Base-by-base conservation (phyloP, 2,113 vertebrate species). In the Sorex araneus region DNA sequence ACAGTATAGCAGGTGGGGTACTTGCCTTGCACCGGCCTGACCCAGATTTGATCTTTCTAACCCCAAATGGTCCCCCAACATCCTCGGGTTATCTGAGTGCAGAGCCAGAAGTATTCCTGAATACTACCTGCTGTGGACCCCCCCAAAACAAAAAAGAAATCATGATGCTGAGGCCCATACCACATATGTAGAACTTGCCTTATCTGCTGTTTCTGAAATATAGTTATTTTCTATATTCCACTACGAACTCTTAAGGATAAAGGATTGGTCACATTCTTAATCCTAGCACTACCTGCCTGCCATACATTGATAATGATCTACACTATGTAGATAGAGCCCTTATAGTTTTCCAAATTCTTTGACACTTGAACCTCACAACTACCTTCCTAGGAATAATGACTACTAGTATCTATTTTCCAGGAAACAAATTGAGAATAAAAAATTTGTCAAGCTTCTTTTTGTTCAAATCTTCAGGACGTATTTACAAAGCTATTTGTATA, bases 381-480 rank as follows among this genome's bases (percentile, higher is more conserved):
- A 94, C 23, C 69, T 69, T 71, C 9, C 57, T 0, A 90, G 47
- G 45, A 74, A 89, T 73, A 73, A 64, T 25, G 34, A 88, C 25
- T 84, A 32, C 50, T 54, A 84, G 13, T 87, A 73, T 8, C 30
- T 36, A 47, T 54, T 95, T 94, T 92, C 85, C 43, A 87, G 10
- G 34, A 87, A 40, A 94, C 93, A 84, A 63, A 88, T 70, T 74
- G 27, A 73, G 63, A 76, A 57, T 88, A 30, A 92, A 16, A 71
- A 79, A 36, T 77, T 70, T 91, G 67, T 45, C 73, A 66, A 57
- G 47, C 12, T 89, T 84, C 54, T 93, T 89, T 84, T 45, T 93
- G 36, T 54, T 92, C 45, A 87, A 88, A 80, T 85, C 50, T 60
- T 91, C 32, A 94, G 87, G 28, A 88, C 34, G 60, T 92, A 70